Conservation (phyloP, 1,140 invertebrate genomes). For the Heliconius congener region DNA sequence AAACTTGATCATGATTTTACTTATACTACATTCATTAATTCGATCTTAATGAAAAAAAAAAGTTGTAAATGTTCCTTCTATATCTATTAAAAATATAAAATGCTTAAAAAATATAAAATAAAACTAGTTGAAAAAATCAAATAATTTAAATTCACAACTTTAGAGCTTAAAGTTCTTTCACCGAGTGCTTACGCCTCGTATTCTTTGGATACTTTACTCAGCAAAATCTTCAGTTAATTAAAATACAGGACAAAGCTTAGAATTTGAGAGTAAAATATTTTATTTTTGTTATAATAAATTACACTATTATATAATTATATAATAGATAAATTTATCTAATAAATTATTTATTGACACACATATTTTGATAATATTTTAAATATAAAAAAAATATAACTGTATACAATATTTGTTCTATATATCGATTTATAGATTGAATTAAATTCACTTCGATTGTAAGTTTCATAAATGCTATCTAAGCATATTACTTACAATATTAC, state of each 20-base stretch:
- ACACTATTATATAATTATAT: not conserved
- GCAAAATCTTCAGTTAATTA: not conserved
- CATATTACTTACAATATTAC: conserved; percentile 3
- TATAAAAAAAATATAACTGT: conserved; percentile 57
- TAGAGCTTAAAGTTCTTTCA: not conserved
- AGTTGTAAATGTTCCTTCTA: not conserved
- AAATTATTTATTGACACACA: conserved; percentile 37
- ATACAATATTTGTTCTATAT: conserved; percentile 25
- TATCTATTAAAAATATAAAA: too few species aligned
- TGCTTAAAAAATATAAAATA: too few species aligned
- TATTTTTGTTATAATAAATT: not conserved
- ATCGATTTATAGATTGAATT: too few species aligned
- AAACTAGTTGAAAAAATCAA: not conserved
- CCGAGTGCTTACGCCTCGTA: not conserved
- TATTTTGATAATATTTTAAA: conserved; percentile 42
- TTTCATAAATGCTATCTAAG: conserved; percentile 39
- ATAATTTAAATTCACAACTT: not conserved
- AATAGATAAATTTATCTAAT: conserved; percentile 26
- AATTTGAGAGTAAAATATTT: not conserved
- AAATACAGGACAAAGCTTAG: not conserved
- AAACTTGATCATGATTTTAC: too few species aligned
- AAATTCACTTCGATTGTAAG: too few species aligned
- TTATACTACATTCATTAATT: too few species aligned
- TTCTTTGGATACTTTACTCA: not conserved
- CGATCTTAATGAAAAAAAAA: not conserved